phyloP scores from a whole-genome alignment of 2,113 vertebrate species.

The Catagonus wagneri region DNA sequence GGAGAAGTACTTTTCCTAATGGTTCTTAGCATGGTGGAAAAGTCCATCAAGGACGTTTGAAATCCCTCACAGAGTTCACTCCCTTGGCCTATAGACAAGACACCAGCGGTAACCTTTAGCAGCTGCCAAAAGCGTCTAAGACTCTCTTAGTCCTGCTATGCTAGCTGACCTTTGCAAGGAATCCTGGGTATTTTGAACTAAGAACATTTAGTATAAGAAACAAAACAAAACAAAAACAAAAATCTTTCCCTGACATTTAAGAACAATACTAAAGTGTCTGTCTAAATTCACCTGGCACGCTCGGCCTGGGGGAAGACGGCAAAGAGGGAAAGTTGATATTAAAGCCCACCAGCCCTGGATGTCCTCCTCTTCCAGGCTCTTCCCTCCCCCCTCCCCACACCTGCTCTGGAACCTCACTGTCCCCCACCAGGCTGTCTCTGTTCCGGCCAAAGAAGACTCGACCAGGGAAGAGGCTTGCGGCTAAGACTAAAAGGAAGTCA shows the following conservation, averaged over 20 bases:
- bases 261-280: constrained; percentile 64
- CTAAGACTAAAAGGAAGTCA: constrained; percentile 59
- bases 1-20: constrained; percentile 53
- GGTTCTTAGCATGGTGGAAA: constrained; percentile 65
- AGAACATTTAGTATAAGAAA: constrained; percentile 75
- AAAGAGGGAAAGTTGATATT: constrained; percentile 59
- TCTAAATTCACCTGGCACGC: constrained; percentile 60
- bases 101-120: constrained; percentile 80
- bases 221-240: constrained; percentile 74
- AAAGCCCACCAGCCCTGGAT: constrained; percentile 12
- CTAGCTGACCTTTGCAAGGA: constrained; percentile 82
- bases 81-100: constrained; percentile 83
- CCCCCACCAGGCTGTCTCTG: constrained; percentile 29
- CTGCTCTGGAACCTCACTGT: constrained; percentile 21
- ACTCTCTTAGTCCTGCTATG: constrained; percentile 77
- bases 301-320: background rate
- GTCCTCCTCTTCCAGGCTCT: background rate
- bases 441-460: constrained; percentile 49
- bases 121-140: constrained; percentile 80
- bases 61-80: constrained; percentile 77
- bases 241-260: constrained; percentile 70
- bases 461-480: constrained; percentile 54
- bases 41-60: constrained; percentile 78
- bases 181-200: constrained; percentile 80
- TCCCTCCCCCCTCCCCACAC: background rate